Evolutionary conservation across 2,113 vertebrate genomes (phyloP).

Genomic region (Calyptomena viridis): DNA sequence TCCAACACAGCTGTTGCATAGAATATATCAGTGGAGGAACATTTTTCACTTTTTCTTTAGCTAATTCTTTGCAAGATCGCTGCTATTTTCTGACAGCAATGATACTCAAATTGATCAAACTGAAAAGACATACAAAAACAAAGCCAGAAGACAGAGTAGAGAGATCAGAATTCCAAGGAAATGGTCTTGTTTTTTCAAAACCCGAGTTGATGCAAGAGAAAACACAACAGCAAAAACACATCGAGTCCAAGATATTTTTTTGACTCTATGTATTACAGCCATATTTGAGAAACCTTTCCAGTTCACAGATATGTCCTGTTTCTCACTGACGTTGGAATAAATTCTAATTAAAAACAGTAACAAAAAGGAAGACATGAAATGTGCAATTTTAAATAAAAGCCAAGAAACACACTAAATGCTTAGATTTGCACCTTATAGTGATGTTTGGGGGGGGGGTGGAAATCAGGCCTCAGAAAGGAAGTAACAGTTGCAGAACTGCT

Average conservation of each 20-base stretch:
- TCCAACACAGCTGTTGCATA: not conserved
- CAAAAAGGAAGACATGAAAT: not conserved
- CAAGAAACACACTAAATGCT: not conserved
- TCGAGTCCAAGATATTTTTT: no score
- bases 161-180: not conserved
- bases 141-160: not conserved
- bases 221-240: not conserved
- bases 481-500: not conserved
- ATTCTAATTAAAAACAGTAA: not conserved
- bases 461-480: not conserved
- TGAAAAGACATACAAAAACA: not conserved
- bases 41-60: not conserved
- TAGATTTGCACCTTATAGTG: not conserved
- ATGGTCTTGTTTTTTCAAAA: rapidly evolving
- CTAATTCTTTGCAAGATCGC: not conserved
- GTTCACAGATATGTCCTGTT: not conserved
- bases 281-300: not conserved
- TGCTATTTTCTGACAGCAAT: not conserved
- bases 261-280: no score
- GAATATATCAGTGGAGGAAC: rapidly evolving
- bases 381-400: not conserved
- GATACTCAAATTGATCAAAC: not conserved
- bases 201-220: not conserved
- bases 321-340: not conserved
- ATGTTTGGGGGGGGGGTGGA: rapidly evolving